phyloP scores from a whole-genome alignment of 1,140 invertebrate genomes.

The Procambarus virginalis region DNA sequence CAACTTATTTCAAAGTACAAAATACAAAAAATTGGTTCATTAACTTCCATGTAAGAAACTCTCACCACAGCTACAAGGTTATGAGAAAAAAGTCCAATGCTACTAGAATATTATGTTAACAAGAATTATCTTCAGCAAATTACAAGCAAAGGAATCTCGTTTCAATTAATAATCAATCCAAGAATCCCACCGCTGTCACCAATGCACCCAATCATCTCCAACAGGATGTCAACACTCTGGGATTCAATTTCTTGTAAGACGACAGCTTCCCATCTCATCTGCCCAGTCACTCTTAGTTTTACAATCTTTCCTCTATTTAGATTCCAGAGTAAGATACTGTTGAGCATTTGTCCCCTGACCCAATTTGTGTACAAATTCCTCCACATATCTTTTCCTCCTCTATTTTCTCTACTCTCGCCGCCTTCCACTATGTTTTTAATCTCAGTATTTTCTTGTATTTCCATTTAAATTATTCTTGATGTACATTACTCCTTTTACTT shows the following conservation, averaged over 20 bases:
- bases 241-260: slow-evolving; percentile 4
- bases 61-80: too few species aligned
- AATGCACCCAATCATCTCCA: neutral
- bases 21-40: too few species aligned
- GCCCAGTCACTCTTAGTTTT: neutral
- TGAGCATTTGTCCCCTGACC: neutral
- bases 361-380: too few species aligned
- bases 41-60: too few species aligned
- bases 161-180: neutral
- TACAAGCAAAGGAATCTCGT: neutral
- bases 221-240: neutral
- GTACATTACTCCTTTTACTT: too few species aligned
- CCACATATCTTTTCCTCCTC: too few species aligned
- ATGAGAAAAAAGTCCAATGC: too few species aligned
- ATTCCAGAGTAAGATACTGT: neutral
- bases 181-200: neutral
- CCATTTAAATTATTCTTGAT: neutral
- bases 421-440: too few species aligned
- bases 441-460: neutral
- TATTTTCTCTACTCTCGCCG: too few species aligned
- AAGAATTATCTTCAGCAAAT: too few species aligned
- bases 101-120: too few species aligned
- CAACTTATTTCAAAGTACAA: too few species aligned
- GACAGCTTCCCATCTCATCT: neutral
- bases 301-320: neutral